These are phyloP conservation scores for Dermolepida albohirtum DNA, from an alignment of 2,888 invertebrate species.

Conservation along the genomic window DNA sequence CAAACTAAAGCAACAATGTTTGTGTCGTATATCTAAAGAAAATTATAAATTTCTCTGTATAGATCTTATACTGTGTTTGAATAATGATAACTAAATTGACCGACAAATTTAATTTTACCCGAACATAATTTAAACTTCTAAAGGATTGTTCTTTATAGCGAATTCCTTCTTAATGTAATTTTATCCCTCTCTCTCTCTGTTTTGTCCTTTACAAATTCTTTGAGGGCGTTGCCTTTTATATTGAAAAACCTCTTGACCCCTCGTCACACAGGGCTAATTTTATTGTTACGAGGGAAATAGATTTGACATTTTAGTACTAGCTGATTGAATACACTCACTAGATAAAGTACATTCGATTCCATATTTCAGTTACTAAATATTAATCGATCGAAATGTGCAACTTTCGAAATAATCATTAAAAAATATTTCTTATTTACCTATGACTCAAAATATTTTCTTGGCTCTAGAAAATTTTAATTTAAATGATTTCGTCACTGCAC, in stretches of 20 bases:
- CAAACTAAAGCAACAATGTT: too few relatives aligned
- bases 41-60: too few relatives aligned
- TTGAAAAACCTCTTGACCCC: constrained; percentile 30
- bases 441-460: too few relatives aligned
- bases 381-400: too few relatives aligned
- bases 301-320: constrained; percentile 18
- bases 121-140: constrained; percentile 20
- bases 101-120: constrained; percentile 23
- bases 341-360: not conserved
- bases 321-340: constrained; percentile 4
- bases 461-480: too few relatives aligned
- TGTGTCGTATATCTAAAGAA: too few relatives aligned
- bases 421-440: too few relatives aligned
- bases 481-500: too few relatives aligned
- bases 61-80: not conserved
- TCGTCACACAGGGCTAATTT: constrained; percentile 21
- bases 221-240: constrained; percentile 23
- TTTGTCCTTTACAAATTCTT: constrained; percentile 21
- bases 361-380: constrained; percentile 6
- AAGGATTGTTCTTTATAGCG: constrained; percentile 9
- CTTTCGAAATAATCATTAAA: too few relatives aligned
- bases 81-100: constrained; percentile 20
- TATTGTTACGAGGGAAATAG: constrained; percentile 28
- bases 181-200: constrained; percentile 7
- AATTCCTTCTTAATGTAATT: constrained; percentile 26